phyloP scores from a whole-genome alignment of 2,888 invertebrate species.

The Eilema caniola region DNA sequence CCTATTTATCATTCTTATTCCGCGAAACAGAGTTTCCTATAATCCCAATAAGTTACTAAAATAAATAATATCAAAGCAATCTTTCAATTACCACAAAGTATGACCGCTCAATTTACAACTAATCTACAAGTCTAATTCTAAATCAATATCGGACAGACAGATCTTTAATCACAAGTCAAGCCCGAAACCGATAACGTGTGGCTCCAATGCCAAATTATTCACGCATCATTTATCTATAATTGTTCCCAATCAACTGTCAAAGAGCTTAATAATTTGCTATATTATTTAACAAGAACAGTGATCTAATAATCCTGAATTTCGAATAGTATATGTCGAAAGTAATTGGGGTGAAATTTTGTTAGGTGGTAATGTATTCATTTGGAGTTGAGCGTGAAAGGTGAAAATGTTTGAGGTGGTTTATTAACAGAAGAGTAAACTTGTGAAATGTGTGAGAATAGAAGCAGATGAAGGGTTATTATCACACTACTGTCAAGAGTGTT shows the following conservation, averaged over 20 bases:
- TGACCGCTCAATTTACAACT: conserved; percentile 13
- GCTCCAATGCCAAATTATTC: conserved; percentile 15
- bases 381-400: neutral
- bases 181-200: conserved; percentile 16
- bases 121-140: conserved; percentile 11
- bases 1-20: no score
- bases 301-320: conserved; percentile 30
- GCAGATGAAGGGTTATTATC: no score
- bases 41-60: neutral
- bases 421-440: neutral
- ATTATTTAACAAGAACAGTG: conserved; percentile 44
- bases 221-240: conserved; percentile 25
- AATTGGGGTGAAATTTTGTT: conserved; percentile 3
- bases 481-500: no score
- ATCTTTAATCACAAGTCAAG: conserved; percentile 24
- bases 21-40: neutral
- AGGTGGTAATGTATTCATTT: neutral
- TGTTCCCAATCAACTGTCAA: conserved; percentile 38
- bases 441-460: no score
- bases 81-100: conserved; percentile 10
- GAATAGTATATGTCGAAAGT: conserved; percentile 1
- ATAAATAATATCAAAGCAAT: neutral
- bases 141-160: conserved; percentile 21
- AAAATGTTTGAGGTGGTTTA: neutral
- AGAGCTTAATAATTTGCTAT: conserved; percentile 36